Percentiles rank a stretch among this genome's conserved stretches.
phyloP scores from a whole-genome alignment of 2,888 invertebrate species.

The Odiellus spinosus region DNA sequence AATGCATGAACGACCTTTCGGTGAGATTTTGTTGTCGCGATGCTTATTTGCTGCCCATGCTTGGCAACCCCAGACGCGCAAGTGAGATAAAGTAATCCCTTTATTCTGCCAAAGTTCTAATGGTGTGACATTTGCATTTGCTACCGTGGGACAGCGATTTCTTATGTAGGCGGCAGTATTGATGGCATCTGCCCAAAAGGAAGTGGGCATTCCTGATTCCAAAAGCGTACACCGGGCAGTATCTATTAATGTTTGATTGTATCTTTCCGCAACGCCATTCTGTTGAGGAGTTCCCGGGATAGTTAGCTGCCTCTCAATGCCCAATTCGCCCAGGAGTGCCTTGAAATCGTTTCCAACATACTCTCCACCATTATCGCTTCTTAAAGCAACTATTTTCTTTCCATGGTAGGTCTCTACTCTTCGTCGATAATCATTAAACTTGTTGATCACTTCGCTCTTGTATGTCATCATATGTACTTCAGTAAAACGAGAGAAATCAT shows the following conservation, averaged over 20 bases:
- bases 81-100: neutral
- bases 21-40: slow-evolving; percentile 1
- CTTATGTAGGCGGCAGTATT: neutral
- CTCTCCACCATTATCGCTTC: slow-evolving; percentile 1
- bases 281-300: slow-evolving; percentile 3
- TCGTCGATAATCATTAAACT: slow-evolving; percentile 2
- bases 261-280: slow-evolving; percentile 1
- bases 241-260: neutral
- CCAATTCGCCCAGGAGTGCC: neutral
- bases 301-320: neutral
- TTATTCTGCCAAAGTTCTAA: slow-evolving; percentile 1
- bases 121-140: slow-evolving; percentile 1
- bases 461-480: slow-evolving; percentile 2
- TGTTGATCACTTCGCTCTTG: slow-evolving; percentile 1
- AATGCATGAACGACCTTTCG: slow-evolving; percentile 1
- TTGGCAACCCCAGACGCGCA: slow-evolving; percentile 4
- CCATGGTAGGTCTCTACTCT: slow-evolving; percentile 1
- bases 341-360: neutral
- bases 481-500: slow-evolving; percentile 4
- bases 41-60: neutral
- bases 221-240: neutral
- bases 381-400: neutral
- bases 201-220: neutral
- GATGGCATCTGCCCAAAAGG: slow-evolving; percentile 4
- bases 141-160: slow-evolving; percentile 3